phyloP scores from a whole-genome alignment of 1,140 invertebrate species.

The Aporrectodea caliginosa region DNA sequence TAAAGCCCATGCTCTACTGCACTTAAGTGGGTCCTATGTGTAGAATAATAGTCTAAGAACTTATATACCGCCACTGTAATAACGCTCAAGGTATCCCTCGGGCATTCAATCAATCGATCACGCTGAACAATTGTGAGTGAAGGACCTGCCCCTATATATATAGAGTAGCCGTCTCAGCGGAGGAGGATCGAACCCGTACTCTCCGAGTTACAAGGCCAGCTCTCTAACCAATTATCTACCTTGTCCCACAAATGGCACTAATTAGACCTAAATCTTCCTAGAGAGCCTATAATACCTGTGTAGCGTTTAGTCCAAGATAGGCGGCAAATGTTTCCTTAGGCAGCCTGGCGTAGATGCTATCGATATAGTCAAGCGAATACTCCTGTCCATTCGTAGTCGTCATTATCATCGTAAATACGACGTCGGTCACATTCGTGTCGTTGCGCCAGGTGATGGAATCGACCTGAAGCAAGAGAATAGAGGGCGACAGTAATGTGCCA shows the following conservation, averaged over 20 bases:
- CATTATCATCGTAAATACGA: neutral
- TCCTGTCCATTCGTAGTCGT: neutral
- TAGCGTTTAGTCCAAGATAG: neutral
- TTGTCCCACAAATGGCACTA: too few species aligned
- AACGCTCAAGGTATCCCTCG: too few species aligned
- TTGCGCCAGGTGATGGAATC: neutral
- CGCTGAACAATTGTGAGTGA: too few species aligned
- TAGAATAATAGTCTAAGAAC: too few species aligned
- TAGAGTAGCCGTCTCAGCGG: neutral
- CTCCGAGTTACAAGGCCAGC: neutral
- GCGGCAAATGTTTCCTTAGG: neutral
- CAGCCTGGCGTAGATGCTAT: neutral
- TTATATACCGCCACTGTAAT: too few species aligned
- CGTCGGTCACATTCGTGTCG: neutral
- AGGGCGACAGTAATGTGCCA: too few species aligned
- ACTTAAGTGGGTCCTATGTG: too few species aligned
- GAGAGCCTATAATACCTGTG: neutral
- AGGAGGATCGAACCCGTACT: neutral
- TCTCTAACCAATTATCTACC: too few species aligned
- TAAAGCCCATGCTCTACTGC: too few species aligned
- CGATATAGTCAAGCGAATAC: neutral
- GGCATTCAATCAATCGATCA: too few species aligned
- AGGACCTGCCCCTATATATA: neutral
- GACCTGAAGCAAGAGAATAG: too few species aligned
- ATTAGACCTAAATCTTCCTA: too few species aligned